Evolutionary conservation across 2,113 vertebrate genomes (phyloP).

Genomic region (Petroica traversi): DNA sequence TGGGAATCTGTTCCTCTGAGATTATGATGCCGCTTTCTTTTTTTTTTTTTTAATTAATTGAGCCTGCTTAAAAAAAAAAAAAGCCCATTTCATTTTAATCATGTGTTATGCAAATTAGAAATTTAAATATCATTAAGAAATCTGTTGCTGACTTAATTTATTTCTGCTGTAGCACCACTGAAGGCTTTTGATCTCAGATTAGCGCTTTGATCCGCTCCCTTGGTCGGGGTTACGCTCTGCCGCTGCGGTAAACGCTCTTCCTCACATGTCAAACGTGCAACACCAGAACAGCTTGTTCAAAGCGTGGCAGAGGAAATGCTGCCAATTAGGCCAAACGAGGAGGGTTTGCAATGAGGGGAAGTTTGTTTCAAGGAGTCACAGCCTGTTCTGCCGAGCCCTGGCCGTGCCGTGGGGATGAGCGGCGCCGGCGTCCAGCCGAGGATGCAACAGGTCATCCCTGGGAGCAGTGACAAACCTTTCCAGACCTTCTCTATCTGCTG

Average conservation of each 20-base stretch:
- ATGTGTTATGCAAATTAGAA: slow-evolving; percentile 61
- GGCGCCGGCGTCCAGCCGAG: not conserved
- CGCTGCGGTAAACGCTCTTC: not conserved
- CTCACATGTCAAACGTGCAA: slow-evolving; percentile 6
- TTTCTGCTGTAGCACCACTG: slow-evolving; percentile 22
- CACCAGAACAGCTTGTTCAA: not conserved
- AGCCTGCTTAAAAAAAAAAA: not conserved
- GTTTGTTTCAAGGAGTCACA: not conserved
- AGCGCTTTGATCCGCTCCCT: slow-evolving; percentile 52
- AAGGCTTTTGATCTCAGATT: slow-evolving; percentile 61
- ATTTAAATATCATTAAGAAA: slow-evolving; percentile 59
- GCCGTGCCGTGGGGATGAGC: not conserved
- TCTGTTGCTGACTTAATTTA: slow-evolving; percentile 55
- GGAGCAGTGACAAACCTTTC: not conserved
- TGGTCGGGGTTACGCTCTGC: not conserved
- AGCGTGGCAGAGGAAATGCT: not conserved
- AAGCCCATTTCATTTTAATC: slow-evolving; percentile 32
- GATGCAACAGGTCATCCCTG: not conserved
- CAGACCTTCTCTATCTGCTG: slow-evolving; percentile 30
- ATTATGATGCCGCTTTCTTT: not conserved
- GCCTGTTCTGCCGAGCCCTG: not conserved
- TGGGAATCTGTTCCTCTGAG: not conserved
- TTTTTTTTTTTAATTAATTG: slow-evolving; percentile 27
- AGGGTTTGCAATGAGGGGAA: not conserved
- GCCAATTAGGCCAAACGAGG: not conserved